These are phyloP conservation scores for Chromobotia macracanthus DNA, from an alignment of 2,797 vertebrate species.

Conservation along the genomic window DNA sequence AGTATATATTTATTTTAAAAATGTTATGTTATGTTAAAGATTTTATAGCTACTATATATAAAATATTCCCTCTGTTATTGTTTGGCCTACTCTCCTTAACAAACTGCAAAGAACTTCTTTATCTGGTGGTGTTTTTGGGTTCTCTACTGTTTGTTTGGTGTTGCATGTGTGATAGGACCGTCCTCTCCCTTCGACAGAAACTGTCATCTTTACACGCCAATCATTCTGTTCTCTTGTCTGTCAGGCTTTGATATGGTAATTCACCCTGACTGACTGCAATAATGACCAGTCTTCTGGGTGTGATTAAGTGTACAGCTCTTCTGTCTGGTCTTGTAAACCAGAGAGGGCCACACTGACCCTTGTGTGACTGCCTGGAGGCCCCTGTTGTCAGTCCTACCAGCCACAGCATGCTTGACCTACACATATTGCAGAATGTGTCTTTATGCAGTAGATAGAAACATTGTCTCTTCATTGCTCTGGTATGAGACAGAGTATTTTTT, in stretches of 20 bases:
- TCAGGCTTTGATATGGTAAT: constrained; percentile 66
- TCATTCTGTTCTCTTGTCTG: constrained; percentile 57
- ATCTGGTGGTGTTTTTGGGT: not conserved
- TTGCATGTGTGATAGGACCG: not conserved
- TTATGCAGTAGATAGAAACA: constrained; percentile 4
- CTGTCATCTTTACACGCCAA: constrained; percentile 59
- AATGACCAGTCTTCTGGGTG: constrained; percentile 62
- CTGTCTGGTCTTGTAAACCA: constrained; percentile 50
- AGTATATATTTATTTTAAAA: too few species aligned
- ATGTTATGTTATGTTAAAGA: too few species aligned
- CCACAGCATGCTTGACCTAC: constrained; percentile 7
- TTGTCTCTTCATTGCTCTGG: not conserved
- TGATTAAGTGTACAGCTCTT: constrained; percentile 58
- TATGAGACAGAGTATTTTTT: not conserved
- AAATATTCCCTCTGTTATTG: not conserved
- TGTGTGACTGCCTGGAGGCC: constrained; percentile 52
- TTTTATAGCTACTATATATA: not conserved
- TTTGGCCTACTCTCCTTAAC: not conserved
- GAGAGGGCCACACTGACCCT: constrained; percentile 52
- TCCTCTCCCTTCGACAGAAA: constrained; percentile 39
- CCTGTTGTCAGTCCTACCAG: constrained; percentile 29
- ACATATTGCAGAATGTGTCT: constrained; percentile 16
- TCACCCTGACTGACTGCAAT: constrained; percentile 57
- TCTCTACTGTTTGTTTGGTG: constrained; percentile 29
- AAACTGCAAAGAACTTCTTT: not conserved